Base-by-base conservation (phyloP, 2,888 invertebrate genomes). In the Pegoplata infirma region DNA sequence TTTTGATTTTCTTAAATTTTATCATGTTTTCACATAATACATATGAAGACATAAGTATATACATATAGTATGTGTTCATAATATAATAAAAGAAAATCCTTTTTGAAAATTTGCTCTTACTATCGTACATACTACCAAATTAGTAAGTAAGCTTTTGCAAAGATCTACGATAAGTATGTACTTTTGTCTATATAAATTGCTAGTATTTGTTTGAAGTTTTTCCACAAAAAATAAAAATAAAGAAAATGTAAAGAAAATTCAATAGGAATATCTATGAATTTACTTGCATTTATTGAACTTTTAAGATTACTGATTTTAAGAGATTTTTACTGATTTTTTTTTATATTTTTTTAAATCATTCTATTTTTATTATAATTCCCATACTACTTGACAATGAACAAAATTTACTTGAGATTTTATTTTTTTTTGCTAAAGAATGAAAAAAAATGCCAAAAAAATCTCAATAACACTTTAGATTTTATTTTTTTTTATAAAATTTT, bases 391-490 rank as follows among this genome's bases (percentile, higher is more conserved):
- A 56, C 63, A 58, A 49, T 53, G 59, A 49, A 49, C 25, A 16
- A 69, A 69, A 64, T 69, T 59, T 68, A 44, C 28, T 69, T 69
- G 59, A 69, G 55, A 66, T 63, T 74, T n/a, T n/a, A n/a, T n/a
- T n/a, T n/a, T n/a, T n/a, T n/a, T n/a, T 69, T 69, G 53, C 19
- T 19, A 64, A 47, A 58, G 36, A 32, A 77, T 2, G 32, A 44
- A 44, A 63, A 10, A 51, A 25, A 44, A 53, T n/a, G n/a, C 10
- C 17, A 36, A 49, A 25, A 21, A 28, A 69, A 59, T 23, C 40
- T 69, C 69, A 44, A 78, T 78, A 78, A 78, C 74, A 78, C 78
- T 78, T 78, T 32, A 78, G 66, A 66, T 69, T 74, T 74, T 53
- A 53, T 61, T 55, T 66, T 21, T 63, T 68, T 56, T 36, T 8